Evolutionary conservation across 2,113 vertebrate species (phyloP), one percentile per base, ranked within the genome.

Genomic region (Corythoichthys haematopterus): DNA sequence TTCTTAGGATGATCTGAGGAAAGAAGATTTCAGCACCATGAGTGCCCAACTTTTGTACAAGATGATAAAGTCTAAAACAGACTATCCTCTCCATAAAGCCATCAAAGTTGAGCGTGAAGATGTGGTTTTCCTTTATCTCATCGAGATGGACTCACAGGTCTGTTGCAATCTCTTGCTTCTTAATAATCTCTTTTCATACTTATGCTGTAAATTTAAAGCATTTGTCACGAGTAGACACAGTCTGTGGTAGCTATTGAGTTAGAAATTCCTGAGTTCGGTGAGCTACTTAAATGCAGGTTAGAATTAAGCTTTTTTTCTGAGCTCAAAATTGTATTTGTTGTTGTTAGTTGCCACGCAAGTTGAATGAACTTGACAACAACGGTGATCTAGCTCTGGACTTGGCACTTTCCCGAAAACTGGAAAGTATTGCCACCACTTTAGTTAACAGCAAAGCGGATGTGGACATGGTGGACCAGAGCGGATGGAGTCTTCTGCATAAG

Each of bases 61-160:
- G 90, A 99, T 99, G 97, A 96, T 99, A 88, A 98, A 98, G 72
- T 99, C 96, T 2, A 99, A 98, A 90, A 99, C 97, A 0, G 95
- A 98, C 61, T 98, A 91, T 78, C 96, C 97, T 16, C 90, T 99
- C 65, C 97, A 99, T 81, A 98, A 99, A 87, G 97, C 97, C 68
- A 98, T 99, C 84, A 98, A 94, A 91, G 93, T 98, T 20, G 96
- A 99, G 79, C 87, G 97, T 77, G 97, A 99, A 83, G 97, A 99
- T 56, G 97, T 98, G 35, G 96, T 99, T 66, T 99, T 99, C 87
- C 90, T 99, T 58, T 98, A 95, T 79, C 93, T 99, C 35, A 99
- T 99, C 50, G 97, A 98, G 85, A 98, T 97, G 96, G 97, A 99
- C 76, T 93, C 96, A 0, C 95, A 98, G 95, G 97, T 98, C 89